Evolutionary conservation across 35 echinoderm and acorn worm genomes (phyloP), one percentile per base, ranked within the genome.

Genomic region (Stichopus chloronotus): DNA sequence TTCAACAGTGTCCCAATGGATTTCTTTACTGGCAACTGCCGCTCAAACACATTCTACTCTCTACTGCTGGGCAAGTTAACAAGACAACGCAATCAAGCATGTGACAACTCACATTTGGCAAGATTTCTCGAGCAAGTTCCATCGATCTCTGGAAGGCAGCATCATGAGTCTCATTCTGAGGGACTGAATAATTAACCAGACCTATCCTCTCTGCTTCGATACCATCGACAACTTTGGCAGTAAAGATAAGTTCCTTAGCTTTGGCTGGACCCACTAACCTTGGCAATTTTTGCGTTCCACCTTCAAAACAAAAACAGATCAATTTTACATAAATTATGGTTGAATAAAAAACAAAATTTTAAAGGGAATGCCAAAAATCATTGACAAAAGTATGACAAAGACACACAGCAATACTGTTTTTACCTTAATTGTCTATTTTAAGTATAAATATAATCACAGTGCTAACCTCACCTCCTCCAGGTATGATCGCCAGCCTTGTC

Each of bases 211-310:
- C 93, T 55, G 97, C 97, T 79, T 99, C 93, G 11, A 53, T 11
- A 30, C 97, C 97, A 90, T 99, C 94, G 11, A 99, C 5, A 57
- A 92, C 90, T 61, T 87, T 79, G 11, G 84, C 97, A 55, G 97
- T 96, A n/a, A 96, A 99, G 59, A 99, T 99, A 21, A 99, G 92
- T 84, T 99, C 97, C 61, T 96, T 96, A 55, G 97, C 97, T n/a
- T 90, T 71, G 16, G 93, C 79, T 9, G 94, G 90, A 53, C 94
- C 95, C 1, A 96, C 60, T 20, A 94, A 53, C 13, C 95, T 74
- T 19, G 93, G 84, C 19, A 98, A 68, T 43, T 90, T 78, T 63
- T 98, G 97, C 13, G 97, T 98, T 83, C 97, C 97, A 82, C 97
- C 94, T 97, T 14, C 9, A 87, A 69, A 90, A 87, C 9, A 9